These are phyloP conservation scores for Hystrix cristata DNA, from an alignment of 2,113 vertebrate genomes.

Conservation along the genomic window DNA sequence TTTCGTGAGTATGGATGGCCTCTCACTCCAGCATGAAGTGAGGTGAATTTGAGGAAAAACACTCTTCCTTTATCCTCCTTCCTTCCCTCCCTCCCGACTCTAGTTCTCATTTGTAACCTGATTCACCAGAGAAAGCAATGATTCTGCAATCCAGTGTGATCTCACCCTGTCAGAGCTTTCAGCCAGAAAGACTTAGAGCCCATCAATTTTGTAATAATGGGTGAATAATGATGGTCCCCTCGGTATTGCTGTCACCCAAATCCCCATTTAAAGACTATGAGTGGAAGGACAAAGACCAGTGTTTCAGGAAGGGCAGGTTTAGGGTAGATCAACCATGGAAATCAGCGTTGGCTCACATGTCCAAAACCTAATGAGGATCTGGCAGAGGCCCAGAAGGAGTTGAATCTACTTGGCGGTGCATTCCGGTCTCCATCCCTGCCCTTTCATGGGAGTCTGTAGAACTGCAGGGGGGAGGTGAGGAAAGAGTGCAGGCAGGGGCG, in stretches of 20 bases:
- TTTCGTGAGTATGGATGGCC: conserved; percentile 78
- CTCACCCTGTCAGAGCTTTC: conserved; percentile 78
- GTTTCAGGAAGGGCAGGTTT: conserved; percentile 81
- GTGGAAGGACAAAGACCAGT: conserved; percentile 78
- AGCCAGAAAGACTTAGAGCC: conserved; percentile 74
- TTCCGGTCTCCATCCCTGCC: not conserved
- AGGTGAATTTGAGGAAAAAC: conserved; percentile 80
- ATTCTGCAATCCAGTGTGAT: conserved; percentile 59
- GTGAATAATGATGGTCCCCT: conserved; percentile 74
- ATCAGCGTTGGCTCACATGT: conserved; percentile 76
- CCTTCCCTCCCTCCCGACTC: conserved; percentile 39
- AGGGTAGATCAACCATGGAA: conserved; percentile 80
- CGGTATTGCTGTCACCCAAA: conserved; percentile 77
- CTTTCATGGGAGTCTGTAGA: conserved; percentile 67
- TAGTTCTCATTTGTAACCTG: conserved; percentile 56
- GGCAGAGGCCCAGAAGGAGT: conserved; percentile 71
- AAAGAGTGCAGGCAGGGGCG: not conserved
- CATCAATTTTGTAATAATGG: conserved; percentile 81
- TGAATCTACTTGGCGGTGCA: conserved; percentile 73
- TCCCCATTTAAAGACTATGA: conserved; percentile 76
- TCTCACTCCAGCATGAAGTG: conserved; percentile 71
- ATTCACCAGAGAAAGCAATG: conserved; percentile 66
- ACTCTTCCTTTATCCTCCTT: conserved; percentile 68
- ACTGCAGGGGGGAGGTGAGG: not conserved
- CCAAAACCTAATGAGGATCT: conserved; percentile 83